Percentiles rank a stretch among this genome's conserved stretches.
Conservation (phyloP, 2,888 invertebrate species). For the Sinohyriopsis cumingii region DNA sequence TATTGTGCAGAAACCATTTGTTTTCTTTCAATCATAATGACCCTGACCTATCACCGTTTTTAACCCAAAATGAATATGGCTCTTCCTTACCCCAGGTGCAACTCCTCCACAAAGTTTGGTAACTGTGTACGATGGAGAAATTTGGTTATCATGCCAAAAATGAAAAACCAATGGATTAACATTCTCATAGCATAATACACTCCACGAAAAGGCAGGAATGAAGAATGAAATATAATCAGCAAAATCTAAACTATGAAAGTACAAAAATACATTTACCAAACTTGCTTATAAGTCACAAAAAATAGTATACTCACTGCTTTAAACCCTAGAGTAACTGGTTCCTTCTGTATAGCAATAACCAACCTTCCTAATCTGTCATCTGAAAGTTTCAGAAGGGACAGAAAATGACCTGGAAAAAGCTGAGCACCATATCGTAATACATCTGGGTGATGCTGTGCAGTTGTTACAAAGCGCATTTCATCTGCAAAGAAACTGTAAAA, state of each 20-base stretch:
- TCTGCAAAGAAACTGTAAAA: slow-evolving; percentile 23
- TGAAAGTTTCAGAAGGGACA: slow-evolving; percentile 26
- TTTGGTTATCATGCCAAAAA: too few species aligned
- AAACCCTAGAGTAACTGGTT: slow-evolving; percentile 59
- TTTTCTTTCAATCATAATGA: too few species aligned
- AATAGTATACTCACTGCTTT: slow-evolving; percentile 39
- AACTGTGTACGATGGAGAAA: too few species aligned
- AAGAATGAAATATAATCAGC: not conserved
- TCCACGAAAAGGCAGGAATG: too few species aligned
- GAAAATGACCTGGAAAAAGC: slow-evolving; percentile 53
- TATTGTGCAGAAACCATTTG: too few species aligned
- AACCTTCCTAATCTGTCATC: slow-evolving; percentile 23
- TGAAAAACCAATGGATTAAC: too few species aligned
- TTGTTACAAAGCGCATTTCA: slow-evolving; percentile 30
- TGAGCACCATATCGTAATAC: slow-evolving; percentile 48
- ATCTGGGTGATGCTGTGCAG: slow-evolving; percentile 32
- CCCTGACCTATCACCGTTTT: too few species aligned
- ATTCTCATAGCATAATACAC: too few species aligned
- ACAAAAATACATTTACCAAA: not conserved
- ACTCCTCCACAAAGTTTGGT: too few species aligned
- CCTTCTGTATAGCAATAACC: slow-evolving; percentile 32
- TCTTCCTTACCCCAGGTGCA: too few species aligned
- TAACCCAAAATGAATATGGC: too few species aligned
- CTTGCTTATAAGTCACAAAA: not conserved
- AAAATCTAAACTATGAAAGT: not conserved